These are phyloP conservation scores for Mastacembelus armatus DNA, from an alignment of 2,797 vertebrate species.

Conservation along the genomic window DNA sequence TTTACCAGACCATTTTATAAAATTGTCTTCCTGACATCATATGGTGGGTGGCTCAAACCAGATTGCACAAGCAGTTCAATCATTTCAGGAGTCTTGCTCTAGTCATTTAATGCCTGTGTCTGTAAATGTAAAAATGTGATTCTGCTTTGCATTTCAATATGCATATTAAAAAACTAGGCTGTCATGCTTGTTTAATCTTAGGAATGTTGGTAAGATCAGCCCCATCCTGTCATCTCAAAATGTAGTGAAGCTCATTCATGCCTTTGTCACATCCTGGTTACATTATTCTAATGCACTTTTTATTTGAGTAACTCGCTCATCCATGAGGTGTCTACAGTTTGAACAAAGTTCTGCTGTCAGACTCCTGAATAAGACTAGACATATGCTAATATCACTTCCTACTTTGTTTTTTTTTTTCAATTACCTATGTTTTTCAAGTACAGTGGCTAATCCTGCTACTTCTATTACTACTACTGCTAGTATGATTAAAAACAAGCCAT, in stretches of 20 bases:
- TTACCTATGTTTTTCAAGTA: too few species aligned
- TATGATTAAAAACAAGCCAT: conserved; percentile 5
- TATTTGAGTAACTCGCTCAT: conserved; percentile 28
- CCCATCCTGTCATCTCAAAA: conserved; percentile 45
- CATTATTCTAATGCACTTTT: conserved; percentile 47
- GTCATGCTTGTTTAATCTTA: conserved; percentile 41
- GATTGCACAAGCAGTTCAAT: conserved; percentile 22
- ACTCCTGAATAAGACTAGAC: conserved; percentile 24
- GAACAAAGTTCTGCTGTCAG: conserved; percentile 40
- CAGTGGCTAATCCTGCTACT: too few species aligned
- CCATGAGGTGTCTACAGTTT: conserved; percentile 32
- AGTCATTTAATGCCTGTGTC: conserved; percentile 8
- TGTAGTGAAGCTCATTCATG: conserved; percentile 37
- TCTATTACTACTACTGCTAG: too few species aligned
- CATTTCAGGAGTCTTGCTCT: conserved; percentile 2
- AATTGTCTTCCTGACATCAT: conserved; percentile 45
- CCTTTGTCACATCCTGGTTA: conserved; percentile 51
- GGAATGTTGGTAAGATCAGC: conserved; percentile 38
- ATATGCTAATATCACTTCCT: conserved; percentile 10
- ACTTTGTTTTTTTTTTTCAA: conserved; percentile 1
- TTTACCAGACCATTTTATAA: conserved; percentile 45
- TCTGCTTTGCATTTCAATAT: conserved; percentile 30
- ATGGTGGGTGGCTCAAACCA: conserved; percentile 23
- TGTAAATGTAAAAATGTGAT: conserved; percentile 17
- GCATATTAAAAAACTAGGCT: conserved; percentile 27